Evolutionary conservation across 2,888 invertebrate genomes (phyloP).

Genomic region (Calephelis perditalis): DNA sequence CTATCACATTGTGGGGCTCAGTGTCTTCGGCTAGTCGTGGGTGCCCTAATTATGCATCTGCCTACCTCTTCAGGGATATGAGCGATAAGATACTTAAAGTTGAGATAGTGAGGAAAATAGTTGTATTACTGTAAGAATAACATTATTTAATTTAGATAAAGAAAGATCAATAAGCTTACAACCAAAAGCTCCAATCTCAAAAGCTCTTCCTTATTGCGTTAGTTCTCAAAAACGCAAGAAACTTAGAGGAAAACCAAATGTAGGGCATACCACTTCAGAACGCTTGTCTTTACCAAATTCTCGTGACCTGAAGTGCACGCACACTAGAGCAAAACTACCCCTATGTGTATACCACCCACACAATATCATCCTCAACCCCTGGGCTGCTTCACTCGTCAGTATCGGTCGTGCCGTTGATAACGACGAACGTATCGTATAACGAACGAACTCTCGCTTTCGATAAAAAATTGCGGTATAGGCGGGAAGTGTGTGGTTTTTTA

Average conservation of each 20-base stretch:
- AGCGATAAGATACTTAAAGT: too few species aligned
- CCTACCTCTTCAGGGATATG: too few species aligned
- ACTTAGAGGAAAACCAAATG: constrained; percentile 33
- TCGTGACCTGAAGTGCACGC: constrained; percentile 61
- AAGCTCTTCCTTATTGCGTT: background rate
- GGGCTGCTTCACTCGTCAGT: constrained; percentile 41
- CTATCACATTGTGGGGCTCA: too few species aligned
- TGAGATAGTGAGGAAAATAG: too few species aligned
- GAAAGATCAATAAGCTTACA: too few species aligned
- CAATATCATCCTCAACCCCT: constrained; percentile 26
- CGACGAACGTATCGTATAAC: constrained; percentile 29
- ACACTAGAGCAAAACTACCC: constrained; percentile 46
- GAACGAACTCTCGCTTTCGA: constrained; percentile 25
- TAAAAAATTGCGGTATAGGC: constrained; percentile 13
- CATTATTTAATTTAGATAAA: too few species aligned
- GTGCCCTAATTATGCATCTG: too few species aligned
- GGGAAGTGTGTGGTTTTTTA: constrained; percentile 17
- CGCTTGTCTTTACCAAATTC: constrained; percentile 61
- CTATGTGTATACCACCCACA: constrained; percentile 33
- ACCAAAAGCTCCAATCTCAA: too few species aligned
- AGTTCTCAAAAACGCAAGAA: constrained; percentile 12
- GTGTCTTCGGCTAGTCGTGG: too few species aligned
- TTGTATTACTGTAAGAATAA: too few species aligned
- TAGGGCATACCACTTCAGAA: constrained; percentile 56
- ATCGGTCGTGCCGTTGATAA: constrained; percentile 38